Evolutionary conservation across 2,888 invertebrate species (phyloP).

Genomic region (Drosophila mimetica): DNA sequence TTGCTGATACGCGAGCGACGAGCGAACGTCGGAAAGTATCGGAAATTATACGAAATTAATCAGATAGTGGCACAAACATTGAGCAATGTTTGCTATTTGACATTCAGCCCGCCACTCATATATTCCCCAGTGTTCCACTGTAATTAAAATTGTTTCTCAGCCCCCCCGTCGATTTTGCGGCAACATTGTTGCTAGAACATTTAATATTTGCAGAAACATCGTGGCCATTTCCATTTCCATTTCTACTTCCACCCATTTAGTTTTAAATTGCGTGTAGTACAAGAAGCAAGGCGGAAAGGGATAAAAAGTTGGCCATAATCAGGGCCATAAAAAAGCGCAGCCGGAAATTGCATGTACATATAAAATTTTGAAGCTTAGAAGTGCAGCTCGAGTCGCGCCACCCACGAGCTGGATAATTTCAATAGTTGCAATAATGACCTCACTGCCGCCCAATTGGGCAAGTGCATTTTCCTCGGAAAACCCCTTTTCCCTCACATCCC

Average conservation of each 20-base stretch:
- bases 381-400: conserved; percentile 46
- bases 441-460: conserved; percentile 68
- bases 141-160: conserved; percentile 21
- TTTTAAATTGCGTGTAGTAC: conserved; percentile 56
- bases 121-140: conserved; percentile 15
- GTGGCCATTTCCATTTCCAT: conserved; percentile 15
- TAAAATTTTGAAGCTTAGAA: conserved; percentile 51
- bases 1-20: conserved; percentile 52
- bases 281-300: conserved; percentile 11
- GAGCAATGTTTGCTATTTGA: conserved; percentile 23
- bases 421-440: conserved; percentile 76
- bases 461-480: conserved; percentile 14
- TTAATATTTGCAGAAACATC: conserved; percentile 48
- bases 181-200: conserved; percentile 46
- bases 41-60: conserved; percentile 44
- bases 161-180: neutral
- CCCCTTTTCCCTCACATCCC: neutral
- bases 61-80: conserved; percentile 27
- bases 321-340: conserved; percentile 66
- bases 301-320: conserved; percentile 59
- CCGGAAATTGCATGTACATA: conserved; percentile 74
- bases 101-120: conserved; percentile 16
- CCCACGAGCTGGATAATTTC: conserved; percentile 73
- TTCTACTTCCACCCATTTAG: conserved; percentile 48
- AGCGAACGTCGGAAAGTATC: conserved; percentile 23